Percentiles rank a stretch among this genome's conserved stretches.
phyloP scores from a whole-genome alignment of 2,888 invertebrate genomes.

The Caenorhabditis becei region DNA sequence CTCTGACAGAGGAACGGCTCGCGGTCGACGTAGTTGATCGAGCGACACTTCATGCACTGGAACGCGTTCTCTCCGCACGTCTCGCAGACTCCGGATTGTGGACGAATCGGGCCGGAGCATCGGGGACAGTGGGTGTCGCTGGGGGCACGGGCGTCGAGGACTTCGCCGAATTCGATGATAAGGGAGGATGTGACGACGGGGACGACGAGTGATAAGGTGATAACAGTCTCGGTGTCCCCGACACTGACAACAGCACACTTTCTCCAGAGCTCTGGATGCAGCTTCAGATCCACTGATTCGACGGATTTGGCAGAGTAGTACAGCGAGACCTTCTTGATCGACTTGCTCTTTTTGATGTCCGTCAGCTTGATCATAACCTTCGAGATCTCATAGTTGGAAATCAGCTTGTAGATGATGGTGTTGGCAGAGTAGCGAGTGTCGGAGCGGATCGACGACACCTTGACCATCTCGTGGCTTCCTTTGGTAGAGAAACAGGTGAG shows the following conservation, averaged over 20 bases:
- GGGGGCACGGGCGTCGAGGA: constrained; percentile 95
- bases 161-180: constrained; percentile 98
- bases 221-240: constrained; percentile 27
- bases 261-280: constrained; percentile 88
- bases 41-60: constrained; percentile 98
- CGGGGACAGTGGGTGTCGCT: constrained; percentile 82
- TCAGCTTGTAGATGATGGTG: constrained; percentile 96
- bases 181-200: constrained; percentile 96
- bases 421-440: constrained; percentile 98
- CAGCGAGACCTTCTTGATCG: constrained; percentile 89
- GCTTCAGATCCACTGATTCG: constrained; percentile 96
- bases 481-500: constrained; percentile 87
- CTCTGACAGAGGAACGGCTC: constrained; percentile 99
- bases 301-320: constrained; percentile 95
- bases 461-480: constrained; percentile 62
- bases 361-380: constrained; percentile 94
- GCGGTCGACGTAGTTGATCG: constrained; percentile 98
- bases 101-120: constrained; percentile 96
- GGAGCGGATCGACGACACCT: constrained; percentile 81
- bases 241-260: constrained; percentile 90
- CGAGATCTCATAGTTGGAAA: constrained; percentile 89
- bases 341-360: constrained; percentile 96
- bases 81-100: constrained; percentile 96
- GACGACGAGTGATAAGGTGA: constrained; percentile 1
- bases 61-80: constrained; percentile 99